Base-by-base conservation (phyloP, 2,888 invertebrate genomes). In the Nephrotoma appendiculata region DNA sequence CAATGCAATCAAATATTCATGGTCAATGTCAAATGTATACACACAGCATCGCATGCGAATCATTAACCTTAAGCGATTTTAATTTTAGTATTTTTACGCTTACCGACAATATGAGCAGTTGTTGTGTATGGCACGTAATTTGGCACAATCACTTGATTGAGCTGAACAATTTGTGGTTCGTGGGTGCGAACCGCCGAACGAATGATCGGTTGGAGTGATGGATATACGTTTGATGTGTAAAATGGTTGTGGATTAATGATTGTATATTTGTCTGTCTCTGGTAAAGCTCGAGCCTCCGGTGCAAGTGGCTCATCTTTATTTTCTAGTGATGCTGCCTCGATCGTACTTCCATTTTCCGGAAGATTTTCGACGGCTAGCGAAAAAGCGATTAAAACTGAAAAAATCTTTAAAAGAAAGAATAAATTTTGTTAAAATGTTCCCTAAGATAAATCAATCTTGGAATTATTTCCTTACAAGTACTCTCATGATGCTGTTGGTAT, bases 391-490 rank as follows among this genome's bases (percentile, higher is more conserved):
- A 86, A 86, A n/a, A 52, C 86, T 31, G 86, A 86, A 11, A 86
- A 48, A 86, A 86, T 86, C n/a, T 48, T 31, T 52, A 9, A 15
- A 84, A 85, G 15, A 85, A 19, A 85, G 1, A 44, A 85, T n/a
- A 6, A 42, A 11, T 31, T 44, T 85, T 85, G 43, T 85, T 44
- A 85, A 44, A 15, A 43, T 15, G 31, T n/a, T 31, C n/a, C 9
- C 2, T 44, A 19, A 44, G 44, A 85, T 43, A 85, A 85, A 15
- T 31, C 31, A 31, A 31, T 31, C 31, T 31, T 31, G 31, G 31
- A 44, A 83, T 11, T 85, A 52, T 48, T 84, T 84, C 48, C 85
- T 87, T 87, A 87, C 87, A 57, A 87, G 86, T 86, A 87, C 87
- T 87, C 87, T 87, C 87, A 87, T 87, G 87, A 85, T 87, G 83